phyloP scores from a whole-genome alignment of 2,888 invertebrate species.

The Erannis defoliaria region DNA sequence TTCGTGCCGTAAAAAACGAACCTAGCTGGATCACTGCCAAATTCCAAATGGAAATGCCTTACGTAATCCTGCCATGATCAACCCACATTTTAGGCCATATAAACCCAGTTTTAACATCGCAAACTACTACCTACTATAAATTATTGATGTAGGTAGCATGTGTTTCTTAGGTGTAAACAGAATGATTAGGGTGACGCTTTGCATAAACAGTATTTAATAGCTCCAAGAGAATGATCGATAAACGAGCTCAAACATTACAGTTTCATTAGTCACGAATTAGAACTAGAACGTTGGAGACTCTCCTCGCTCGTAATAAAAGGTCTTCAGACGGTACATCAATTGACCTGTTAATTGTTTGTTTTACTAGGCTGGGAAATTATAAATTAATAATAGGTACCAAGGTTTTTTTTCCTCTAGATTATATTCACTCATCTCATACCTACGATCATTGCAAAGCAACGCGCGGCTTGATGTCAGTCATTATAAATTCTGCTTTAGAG shows the following conservation, averaged over 20 bases:
- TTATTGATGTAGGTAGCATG: neutral
- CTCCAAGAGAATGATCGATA: constrained; percentile 16
- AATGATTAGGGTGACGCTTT: constrained; percentile 14
- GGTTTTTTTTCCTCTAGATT: too few species aligned
- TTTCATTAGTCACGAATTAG: constrained; percentile 25
- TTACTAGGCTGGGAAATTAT: too few species aligned
- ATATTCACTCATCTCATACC: too few species aligned
- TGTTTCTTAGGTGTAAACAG: constrained; percentile 19
- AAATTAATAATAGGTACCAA: too few species aligned
- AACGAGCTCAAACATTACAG: constrained; percentile 17
- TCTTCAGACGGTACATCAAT: constrained; percentile 38
- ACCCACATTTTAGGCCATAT: constrained; percentile 35
- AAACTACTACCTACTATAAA: neutral
- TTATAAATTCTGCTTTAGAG: too few species aligned
- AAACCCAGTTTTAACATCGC: constrained; percentile 24
- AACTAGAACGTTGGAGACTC: constrained; percentile 30
- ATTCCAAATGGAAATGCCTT: constrained; percentile 37
- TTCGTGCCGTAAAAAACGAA: constrained; percentile 17
- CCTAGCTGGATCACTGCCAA: constrained; percentile 38
- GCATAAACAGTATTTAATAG: constrained; percentile 23
- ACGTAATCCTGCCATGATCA: constrained; percentile 33
- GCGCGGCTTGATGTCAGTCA: too few species aligned
- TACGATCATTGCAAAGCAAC: too few species aligned
- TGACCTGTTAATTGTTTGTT: constrained; percentile 20
- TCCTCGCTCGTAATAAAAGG: constrained; percentile 30